phyloP scores from a whole-genome alignment of 2,113 vertebrate genomes.

The Cynoglossus semilaevis region DNA sequence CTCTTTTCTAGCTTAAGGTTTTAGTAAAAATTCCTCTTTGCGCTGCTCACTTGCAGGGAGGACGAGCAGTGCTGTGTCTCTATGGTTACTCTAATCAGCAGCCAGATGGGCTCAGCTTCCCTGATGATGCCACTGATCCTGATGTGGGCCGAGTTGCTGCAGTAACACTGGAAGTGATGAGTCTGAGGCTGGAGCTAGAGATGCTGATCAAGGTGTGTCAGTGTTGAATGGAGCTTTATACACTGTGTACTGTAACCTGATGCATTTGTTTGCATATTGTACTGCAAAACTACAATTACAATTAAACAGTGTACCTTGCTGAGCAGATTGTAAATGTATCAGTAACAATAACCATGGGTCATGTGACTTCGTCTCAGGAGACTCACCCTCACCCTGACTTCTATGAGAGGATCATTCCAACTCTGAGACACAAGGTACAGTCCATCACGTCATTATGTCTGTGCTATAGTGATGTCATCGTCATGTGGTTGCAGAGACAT shows the following conservation, averaged over 20 bases:
- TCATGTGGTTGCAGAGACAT: not conserved
- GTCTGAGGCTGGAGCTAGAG: constrained; percentile 83
- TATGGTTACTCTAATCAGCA: constrained; percentile 87
- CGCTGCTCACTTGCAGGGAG: constrained; percentile 73
- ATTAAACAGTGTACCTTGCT: no score
- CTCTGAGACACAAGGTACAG: constrained; percentile 70
- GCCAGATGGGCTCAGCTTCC: constrained; percentile 85
- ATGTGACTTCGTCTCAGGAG: constrained; percentile 63
- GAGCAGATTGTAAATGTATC: no score
- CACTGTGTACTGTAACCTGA: not conserved
- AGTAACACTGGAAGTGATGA: constrained; percentile 85
- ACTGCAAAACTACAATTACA: not conserved
- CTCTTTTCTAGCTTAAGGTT: no score
- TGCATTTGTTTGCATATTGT: not conserved
- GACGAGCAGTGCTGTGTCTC: constrained; percentile 82
- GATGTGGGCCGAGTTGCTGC: constrained; percentile 79
- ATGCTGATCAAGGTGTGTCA: constrained; percentile 79
- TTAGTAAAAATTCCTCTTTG: no score
- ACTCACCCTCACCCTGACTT: constrained; percentile 78
- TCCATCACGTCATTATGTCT: not conserved
- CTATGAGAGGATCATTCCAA: constrained; percentile 74
- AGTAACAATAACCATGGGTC: no score
- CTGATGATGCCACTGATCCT: constrained; percentile 78
- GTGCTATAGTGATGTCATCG: not conserved
- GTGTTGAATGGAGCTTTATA: not conserved